Evolutionary conservation across 2,797 vertebrate species (phyloP).

Genomic region (Rallus crepitans): DNA sequence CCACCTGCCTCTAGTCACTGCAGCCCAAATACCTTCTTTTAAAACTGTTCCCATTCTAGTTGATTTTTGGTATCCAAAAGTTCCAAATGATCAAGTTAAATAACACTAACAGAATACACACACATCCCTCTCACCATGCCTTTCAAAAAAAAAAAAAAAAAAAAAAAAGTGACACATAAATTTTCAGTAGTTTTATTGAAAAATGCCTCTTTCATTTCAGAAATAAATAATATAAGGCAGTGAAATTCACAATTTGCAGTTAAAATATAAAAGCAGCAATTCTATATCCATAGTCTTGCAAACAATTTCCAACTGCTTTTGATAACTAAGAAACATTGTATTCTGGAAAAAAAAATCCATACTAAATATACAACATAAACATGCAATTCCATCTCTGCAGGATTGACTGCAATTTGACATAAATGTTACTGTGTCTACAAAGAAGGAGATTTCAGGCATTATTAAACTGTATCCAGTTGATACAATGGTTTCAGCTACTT

Average conservation of each 20-base stretch:
- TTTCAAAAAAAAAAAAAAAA: slow-evolving; percentile 24
- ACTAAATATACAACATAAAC: slow-evolving; percentile 99
- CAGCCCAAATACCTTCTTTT: neutral
- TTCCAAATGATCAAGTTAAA: neutral
- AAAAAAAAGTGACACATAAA: slow-evolving; percentile 31
- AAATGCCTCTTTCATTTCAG: slow-evolving; percentile 99
- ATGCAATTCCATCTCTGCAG: slow-evolving; percentile 93
- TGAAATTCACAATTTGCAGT: slow-evolving; percentile 99
- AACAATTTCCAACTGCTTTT: slow-evolving; percentile 94
- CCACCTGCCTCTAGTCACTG: neutral
- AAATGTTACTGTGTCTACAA: slow-evolving; percentile 90
- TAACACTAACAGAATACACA: neutral
- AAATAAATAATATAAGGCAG: slow-evolving; percentile 99
- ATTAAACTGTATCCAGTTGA: slow-evolving; percentile 82
- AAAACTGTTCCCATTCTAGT: neutral
- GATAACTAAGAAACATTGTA: slow-evolving; percentile 91
- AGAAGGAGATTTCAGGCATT: slow-evolving; percentile 85
- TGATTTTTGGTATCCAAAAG: neutral
- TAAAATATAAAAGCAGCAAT: slow-evolving; percentile 95
- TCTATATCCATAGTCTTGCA: slow-evolving; percentile 97
- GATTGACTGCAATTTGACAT: slow-evolving; percentile 91
- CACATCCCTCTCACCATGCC: neutral
- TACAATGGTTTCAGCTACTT: slow-evolving; percentile 78
- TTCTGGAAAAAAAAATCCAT: slow-evolving; percentile 86
- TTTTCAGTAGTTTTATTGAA: slow-evolving; percentile 99